phyloP scores from a whole-genome alignment of 2,797 vertebrate species.

The Salarias fasciatus region DNA sequence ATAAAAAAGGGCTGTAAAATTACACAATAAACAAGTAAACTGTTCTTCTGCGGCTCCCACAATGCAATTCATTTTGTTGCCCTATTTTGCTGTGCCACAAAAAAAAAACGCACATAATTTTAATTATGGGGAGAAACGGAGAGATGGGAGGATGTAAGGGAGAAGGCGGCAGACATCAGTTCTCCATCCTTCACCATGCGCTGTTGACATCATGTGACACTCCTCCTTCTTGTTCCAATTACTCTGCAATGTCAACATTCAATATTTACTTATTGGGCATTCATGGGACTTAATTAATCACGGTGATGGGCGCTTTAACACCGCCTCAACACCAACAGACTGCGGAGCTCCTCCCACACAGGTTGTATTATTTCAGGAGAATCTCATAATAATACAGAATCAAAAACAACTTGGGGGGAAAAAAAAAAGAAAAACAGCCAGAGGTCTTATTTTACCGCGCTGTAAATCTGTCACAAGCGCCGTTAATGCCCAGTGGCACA shows the following conservation, averaged over 20 bases:
- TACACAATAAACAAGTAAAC: conserved; percentile 10
- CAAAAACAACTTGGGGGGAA: too few species aligned
- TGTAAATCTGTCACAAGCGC: too few species aligned
- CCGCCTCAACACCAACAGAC: conserved; percentile 18
- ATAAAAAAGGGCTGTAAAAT: conserved; percentile 26
- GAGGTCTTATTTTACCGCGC: too few species aligned
- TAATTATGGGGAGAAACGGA: conserved; percentile 58
- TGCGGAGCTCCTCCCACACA: conserved; percentile 29
- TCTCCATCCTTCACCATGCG: conserved; percentile 58
- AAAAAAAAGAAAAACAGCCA: too few species aligned
- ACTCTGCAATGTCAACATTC: conserved; percentile 65
- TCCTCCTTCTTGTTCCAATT: conserved; percentile 70
- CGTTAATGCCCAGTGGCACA: too few species aligned
- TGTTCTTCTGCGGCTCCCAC: conserved; percentile 23
- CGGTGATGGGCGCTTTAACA: conserved; percentile 45
- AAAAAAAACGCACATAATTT: conserved; percentile 38
- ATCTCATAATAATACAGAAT: too few species aligned
- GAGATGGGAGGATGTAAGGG: conserved; percentile 47
- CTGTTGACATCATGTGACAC: conserved; percentile 51
- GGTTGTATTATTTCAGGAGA: conserved; percentile 4
- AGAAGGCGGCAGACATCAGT: conserved; percentile 45
- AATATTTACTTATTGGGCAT: conserved; percentile 70
- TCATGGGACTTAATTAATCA: conserved; percentile 69
- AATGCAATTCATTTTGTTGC: conserved; percentile 53
- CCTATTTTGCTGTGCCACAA: conserved; percentile 50